Evolutionary conservation across 2,888 invertebrate genomes (phyloP).

Genomic region (Poecilus cupreus): DNA sequence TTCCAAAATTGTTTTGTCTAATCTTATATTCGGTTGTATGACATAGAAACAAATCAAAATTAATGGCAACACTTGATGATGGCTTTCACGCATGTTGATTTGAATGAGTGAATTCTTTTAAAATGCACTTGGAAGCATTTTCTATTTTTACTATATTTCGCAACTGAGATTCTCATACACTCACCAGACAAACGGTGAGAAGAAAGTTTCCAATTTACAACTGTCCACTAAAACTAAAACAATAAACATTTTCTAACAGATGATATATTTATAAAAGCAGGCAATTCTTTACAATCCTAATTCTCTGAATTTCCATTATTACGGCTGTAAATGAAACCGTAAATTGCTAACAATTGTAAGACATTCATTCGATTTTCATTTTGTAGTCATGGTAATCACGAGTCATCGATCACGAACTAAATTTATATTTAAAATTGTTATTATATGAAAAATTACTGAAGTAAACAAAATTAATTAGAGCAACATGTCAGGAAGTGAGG

Average conservation of each 20-base stretch:
- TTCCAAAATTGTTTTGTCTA: too few relatives aligned
- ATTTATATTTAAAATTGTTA: neutral
- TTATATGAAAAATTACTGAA: neutral
- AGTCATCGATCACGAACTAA: neutral
- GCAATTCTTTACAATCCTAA: neutral
- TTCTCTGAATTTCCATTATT: neutral
- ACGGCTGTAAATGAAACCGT: neutral
- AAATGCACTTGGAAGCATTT: slow-evolving; percentile 16
- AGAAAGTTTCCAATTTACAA: neutral
- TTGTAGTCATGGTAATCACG: slow-evolving; percentile 28
- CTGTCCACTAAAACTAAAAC: neutral
- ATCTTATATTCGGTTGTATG: too few relatives aligned
- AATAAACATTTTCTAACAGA: neutral
- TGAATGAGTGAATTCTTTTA: slow-evolving; percentile 15
- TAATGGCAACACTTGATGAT: neutral
- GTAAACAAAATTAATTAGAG: slow-evolving; percentile 16
- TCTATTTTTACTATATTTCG: slow-evolving; percentile 18
- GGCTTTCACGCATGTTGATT: neutral
- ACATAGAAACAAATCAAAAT: neutral
- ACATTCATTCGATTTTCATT: neutral
- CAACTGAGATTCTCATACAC: slow-evolving; percentile 1
- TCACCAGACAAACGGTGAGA: neutral
- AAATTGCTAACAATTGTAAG: neutral
- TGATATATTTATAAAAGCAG: neutral
- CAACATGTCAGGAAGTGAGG: slow-evolving; percentile 18